Evolutionary conservation across 2,888 invertebrate genomes (phyloP).

Genomic region (Nesidiocoris tenuis): DNA sequence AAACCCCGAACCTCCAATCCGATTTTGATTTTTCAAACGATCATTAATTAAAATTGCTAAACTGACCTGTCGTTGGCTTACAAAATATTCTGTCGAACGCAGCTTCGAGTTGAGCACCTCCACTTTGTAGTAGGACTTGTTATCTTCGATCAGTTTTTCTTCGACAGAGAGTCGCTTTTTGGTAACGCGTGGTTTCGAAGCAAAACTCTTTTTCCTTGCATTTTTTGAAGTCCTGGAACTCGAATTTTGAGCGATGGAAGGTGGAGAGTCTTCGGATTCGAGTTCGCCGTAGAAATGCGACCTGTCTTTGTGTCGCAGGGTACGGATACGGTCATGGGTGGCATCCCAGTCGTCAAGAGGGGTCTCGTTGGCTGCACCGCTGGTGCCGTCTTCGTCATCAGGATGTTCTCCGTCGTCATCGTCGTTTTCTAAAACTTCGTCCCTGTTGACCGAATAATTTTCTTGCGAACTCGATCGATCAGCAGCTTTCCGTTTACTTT

Average conservation of each 20-base stretch:
- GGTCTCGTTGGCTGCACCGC: not conserved
- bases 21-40: too few relatives aligned
- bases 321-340: not conserved
- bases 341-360: not conserved
- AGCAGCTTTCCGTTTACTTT: not conserved
- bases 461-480: not conserved
- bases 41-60: not conserved
- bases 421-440: not conserved
- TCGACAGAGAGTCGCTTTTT: conserved; percentile 57
- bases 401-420: not conserved
- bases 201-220: not conserved
- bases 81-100: conserved; percentile 58
- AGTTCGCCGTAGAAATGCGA: conserved; percentile 14
- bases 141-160: conserved; percentile 60
- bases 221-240: not conserved
- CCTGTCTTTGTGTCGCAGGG: conserved; percentile 20
- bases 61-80: conserved; percentile 41
- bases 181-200: conserved; percentile 9
- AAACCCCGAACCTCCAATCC: too few relatives aligned
- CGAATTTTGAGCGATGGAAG: not conserved
- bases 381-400: not conserved
- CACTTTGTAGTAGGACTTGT: conserved; percentile 68
- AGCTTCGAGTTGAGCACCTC: conserved; percentile 70
- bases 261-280: conserved; percentile 30
- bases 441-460: not conserved